A percentile compares a stretch with the other conserved stretches of the same genome.
Conservation (phyloP, 1,140 invertebrate genomes). For the Microplitis mediator region DNA sequence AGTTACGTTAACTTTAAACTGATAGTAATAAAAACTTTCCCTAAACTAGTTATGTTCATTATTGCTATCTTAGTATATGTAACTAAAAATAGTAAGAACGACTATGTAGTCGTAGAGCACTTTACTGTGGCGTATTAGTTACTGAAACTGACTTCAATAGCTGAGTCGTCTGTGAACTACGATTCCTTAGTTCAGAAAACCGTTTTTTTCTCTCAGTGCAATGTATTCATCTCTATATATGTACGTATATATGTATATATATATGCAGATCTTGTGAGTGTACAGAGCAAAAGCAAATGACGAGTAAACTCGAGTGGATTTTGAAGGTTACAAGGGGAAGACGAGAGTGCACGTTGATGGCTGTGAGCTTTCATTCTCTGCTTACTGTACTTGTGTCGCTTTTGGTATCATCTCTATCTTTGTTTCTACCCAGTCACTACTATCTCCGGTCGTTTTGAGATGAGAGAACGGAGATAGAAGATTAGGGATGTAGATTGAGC, state of each 20-base stretch:
- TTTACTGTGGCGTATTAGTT: too few species aligned
- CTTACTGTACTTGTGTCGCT: neutral
- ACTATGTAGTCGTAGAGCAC: too few species aligned
- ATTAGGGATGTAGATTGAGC: conserved; percentile 30
- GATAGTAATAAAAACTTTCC: too few species aligned
- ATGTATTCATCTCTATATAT: neutral
- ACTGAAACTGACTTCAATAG: too few species aligned
- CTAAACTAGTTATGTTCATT: too few species aligned
- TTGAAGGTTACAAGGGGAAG: conserved; percentile 19
- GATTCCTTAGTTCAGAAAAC: too few species aligned
- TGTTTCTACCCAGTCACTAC: conserved; percentile 2
- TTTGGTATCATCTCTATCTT: neutral
- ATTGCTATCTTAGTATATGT: too few species aligned
- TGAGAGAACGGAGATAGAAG: conserved; percentile 32
- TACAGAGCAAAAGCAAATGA: conserved; percentile 7
- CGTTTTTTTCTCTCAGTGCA: too few species aligned
- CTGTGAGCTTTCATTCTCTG: neutral
- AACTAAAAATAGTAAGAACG: too few species aligned
- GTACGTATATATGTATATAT: neutral
- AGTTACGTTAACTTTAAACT: too few species aligned
- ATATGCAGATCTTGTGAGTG: neutral
- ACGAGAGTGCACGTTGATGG: conserved; percentile 7
- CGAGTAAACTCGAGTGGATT: conserved; percentile 15
- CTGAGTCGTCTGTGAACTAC: too few species aligned
- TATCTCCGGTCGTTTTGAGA: neutral